These are phyloP conservation scores for Ptyas mucosa DNA, from an alignment of 2,113 vertebrate species.

Conservation along the genomic window DNA sequence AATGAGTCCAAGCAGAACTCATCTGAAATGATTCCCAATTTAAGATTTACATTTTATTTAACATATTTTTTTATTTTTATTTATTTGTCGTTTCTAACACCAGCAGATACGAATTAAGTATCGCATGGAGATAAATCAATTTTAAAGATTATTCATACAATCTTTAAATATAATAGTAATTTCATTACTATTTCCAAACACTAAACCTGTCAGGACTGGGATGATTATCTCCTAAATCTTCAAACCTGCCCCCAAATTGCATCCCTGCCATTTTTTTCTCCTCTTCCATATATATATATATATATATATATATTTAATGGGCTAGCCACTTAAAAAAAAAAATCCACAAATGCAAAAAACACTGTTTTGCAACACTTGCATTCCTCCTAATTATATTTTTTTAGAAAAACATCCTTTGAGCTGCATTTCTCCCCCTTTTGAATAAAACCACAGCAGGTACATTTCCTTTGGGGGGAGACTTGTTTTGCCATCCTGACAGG, in stretches of 20 bases:
- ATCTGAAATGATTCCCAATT: neutral
- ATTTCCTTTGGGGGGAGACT: neutral
- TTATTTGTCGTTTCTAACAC: neutral
- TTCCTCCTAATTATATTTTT: neutral
- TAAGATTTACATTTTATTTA: neutral
- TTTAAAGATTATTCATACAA: neutral
- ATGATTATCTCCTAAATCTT: neutral
- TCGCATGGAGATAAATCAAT: neutral
- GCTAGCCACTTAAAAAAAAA: neutral
- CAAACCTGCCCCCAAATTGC: neutral
- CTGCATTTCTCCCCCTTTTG: neutral
- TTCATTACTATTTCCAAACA: neutral
- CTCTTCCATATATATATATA: neutral
- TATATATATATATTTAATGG: too few relatives aligned
- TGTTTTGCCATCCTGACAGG: neutral
- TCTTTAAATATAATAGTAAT: too few relatives aligned
- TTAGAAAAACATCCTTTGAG: neutral
- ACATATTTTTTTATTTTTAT: neutral
- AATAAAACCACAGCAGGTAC: neutral
- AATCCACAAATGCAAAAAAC: neutral
- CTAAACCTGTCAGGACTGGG: neutral
- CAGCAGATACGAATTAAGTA: neutral
- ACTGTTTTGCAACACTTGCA: neutral
- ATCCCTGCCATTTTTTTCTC: neutral
- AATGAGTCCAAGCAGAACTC: neutral